These are phyloP conservation scores for Mythimna lalbum DNA, from an alignment of 2,888 invertebrate genomes.

Conservation along the genomic window DNA sequence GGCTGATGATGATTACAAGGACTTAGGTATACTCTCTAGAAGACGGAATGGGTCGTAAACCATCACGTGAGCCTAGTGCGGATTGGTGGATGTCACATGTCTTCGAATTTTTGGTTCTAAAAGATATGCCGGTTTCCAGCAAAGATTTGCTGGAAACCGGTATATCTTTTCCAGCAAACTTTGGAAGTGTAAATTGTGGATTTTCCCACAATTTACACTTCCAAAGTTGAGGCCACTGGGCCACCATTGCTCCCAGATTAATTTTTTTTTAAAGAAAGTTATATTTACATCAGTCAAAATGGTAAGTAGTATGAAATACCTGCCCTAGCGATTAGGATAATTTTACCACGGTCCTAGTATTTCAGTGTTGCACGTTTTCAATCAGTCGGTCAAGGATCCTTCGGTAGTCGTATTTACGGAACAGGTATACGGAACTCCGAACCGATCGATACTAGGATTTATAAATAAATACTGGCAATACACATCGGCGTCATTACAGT, in stretches of 20 bases:
- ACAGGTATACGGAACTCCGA: slow-evolving; percentile 63
- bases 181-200: no score
- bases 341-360: slow-evolving; percentile 37
- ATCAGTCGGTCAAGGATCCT: slow-evolving; percentile 75
- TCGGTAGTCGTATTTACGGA: slow-evolving; percentile 53
- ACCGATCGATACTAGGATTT: slow-evolving; percentile 62
- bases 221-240: no score
- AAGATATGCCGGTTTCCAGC: no score
- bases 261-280: neutral
- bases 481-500: slow-evolving; percentile 56
- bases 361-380: slow-evolving; percentile 59
- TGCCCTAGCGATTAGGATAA: slow-evolving; percentile 14
- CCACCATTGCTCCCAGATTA: neutral
- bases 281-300: slow-evolving; percentile 7
- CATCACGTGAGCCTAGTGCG: no score
- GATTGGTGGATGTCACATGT: no score
- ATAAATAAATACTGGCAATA: slow-evolving; percentile 65
- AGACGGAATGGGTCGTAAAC: no score
- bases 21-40: no score
- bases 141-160: no score
- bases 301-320: slow-evolving; percentile 11
- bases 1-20: no score
- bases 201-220: no score
- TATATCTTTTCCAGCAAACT: no score
- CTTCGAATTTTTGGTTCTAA: no score